Evolutionary conservation across 2,113 vertebrate genomes (phyloP).

Genomic region (Phylloscopus trochilus): DNA sequence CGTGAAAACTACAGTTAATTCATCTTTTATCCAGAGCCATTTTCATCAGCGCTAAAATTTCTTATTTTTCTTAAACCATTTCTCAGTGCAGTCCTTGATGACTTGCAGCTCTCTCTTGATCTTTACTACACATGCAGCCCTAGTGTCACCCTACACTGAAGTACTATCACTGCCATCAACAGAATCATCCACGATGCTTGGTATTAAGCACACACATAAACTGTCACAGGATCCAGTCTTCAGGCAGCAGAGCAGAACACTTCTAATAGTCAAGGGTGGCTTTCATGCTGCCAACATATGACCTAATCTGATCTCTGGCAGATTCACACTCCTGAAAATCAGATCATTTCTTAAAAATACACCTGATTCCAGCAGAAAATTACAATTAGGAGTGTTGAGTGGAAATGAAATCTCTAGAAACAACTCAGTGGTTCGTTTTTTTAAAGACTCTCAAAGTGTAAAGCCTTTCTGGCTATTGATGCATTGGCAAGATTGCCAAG

Average conservation of each 20-base stretch:
- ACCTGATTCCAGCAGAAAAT: not conserved
- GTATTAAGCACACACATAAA: not conserved
- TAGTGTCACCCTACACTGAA: not conserved
- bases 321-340: not conserved
- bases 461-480: not conserved
- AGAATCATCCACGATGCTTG: fast-evolving
- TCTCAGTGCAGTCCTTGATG: not conserved
- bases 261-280: not conserved
- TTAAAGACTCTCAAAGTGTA: not conserved
- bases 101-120: not conserved
- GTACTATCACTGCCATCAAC: not conserved
- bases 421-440: not conserved
- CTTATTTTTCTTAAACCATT: not conserved
- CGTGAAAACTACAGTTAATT: not conserved
- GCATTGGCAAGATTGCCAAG: not conserved
- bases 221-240: not conserved
- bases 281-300: not conserved
- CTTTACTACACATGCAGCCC: not conserved
- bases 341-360: not conserved
- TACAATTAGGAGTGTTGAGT: not conserved
- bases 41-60: not conserved
- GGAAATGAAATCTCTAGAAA: not conserved
- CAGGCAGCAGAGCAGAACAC: not conserved
- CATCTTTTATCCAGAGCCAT: not conserved
- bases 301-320: not conserved